Evolutionary conservation across 2,888 invertebrate species (phyloP).

Genomic region (Atethmia centrago): DNA sequence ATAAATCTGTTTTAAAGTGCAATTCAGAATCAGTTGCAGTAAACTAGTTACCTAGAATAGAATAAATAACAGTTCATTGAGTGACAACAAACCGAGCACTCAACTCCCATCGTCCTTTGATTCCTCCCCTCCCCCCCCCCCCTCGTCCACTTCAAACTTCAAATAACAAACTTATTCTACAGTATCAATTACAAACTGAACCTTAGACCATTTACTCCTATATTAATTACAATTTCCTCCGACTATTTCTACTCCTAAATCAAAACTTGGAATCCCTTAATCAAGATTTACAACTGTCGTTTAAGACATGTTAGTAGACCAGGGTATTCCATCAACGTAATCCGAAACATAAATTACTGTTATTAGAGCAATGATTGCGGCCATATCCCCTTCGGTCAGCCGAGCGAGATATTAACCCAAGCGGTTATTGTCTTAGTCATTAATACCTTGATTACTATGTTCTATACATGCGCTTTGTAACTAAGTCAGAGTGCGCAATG

Average conservation of each 20-base stretch:
- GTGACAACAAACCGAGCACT: constrained; percentile 21
- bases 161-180: constrained; percentile 47
- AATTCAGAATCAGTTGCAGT: background rate
- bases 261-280: constrained; percentile 59
- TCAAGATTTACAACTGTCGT: constrained; percentile 55
- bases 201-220: constrained; percentile 35
- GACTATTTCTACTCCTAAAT: constrained; percentile 54
- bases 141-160: constrained; percentile 29
- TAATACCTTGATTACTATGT: constrained; percentile 67
- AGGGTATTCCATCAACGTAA: constrained; percentile 71
- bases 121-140: background rate
- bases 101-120: background rate
- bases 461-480: constrained; percentile 47
- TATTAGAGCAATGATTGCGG: constrained; percentile 65
- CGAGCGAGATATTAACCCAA: constrained; percentile 64
- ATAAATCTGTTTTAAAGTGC: constrained; percentile 16
- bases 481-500: constrained; percentile 29
- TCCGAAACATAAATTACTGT: constrained; percentile 69
- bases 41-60: constrained; percentile 35
- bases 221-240: constrained; percentile 51
- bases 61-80: constrained; percentile 32
- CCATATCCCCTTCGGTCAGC: constrained; percentile 55
- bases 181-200: constrained; percentile 49
- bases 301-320: constrained; percentile 50
- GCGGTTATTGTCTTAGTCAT: constrained; percentile 66